These are phyloP conservation scores for Alligator mississippiensis DNA, from an alignment of 2,113 vertebrate genomes.

Conservation along the genomic window DNA sequence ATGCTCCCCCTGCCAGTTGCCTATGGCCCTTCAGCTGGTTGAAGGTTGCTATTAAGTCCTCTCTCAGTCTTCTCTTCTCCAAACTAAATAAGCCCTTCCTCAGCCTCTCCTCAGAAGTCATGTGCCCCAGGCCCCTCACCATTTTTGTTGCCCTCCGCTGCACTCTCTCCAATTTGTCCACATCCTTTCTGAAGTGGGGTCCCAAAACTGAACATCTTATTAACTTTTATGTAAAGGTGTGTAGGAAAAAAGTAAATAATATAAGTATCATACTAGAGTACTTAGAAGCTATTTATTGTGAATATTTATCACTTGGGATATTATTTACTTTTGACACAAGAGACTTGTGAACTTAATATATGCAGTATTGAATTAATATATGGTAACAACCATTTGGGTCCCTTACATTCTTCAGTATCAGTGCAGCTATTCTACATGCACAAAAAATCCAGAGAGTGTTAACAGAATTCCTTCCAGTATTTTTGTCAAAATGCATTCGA, in stretches of 20 bases:
- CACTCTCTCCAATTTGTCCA: no score
- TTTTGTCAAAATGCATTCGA: background rate
- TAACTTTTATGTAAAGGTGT: background rate
- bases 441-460: background rate
- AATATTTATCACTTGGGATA: background rate
- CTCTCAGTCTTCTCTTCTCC: no score
- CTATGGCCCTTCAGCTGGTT: no score
- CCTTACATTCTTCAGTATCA: rapidly evolving
- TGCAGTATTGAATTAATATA: background rate
- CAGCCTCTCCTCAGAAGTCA: no score
- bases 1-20: no score
- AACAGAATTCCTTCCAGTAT: rapidly evolving
- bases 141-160: no score
- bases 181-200: no score
- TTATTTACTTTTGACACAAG: background rate
- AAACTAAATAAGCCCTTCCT: no score
- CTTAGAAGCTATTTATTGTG: background rate
- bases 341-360: background rate
- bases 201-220: no score
- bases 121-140: no score
- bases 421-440: background rate
- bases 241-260: background rate
- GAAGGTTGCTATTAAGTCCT: no score
- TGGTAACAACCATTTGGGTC: background rate
- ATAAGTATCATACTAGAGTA: no score